Conservation (phyloP, 64 coral and sea anemone species). For the Trachythela sp. region DNA sequence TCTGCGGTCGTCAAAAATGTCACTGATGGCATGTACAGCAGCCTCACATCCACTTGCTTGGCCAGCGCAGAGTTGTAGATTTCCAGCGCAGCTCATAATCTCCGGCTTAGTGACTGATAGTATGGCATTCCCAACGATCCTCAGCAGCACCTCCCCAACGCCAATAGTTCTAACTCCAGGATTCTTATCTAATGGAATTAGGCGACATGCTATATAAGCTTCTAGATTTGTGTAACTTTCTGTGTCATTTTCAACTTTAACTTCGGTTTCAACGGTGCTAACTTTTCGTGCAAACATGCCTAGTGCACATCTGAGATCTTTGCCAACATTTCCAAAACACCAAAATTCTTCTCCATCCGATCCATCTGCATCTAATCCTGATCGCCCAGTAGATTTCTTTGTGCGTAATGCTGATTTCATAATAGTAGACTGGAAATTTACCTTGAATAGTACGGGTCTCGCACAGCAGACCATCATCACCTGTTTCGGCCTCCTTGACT, state of each 20-base stretch:
- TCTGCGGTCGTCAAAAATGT: constrained; percentile 35
- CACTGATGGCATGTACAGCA: constrained; percentile 48
- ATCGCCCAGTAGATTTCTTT: background rate
- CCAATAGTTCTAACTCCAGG: constrained; percentile 10
- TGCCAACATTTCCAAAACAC: constrained; percentile 31
- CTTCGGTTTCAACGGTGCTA: constrained; percentile 37
- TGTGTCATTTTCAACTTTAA: constrained; percentile 9
- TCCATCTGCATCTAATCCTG: constrained; percentile 23
- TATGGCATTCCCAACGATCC: constrained; percentile 47
- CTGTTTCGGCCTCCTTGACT: constrained; percentile 9
- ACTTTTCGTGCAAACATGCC: constrained; percentile 29
- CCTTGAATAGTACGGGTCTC: no score
- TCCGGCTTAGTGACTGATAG: constrained; percentile 58
- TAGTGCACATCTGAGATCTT: constrained; percentile 14
- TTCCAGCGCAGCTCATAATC: constrained; percentile 51
- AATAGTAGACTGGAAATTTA: constrained; percentile 23
- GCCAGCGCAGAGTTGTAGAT: constrained; percentile 59
- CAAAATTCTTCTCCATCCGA: constrained; percentile 45
- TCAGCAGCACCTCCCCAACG: constrained; percentile 29
- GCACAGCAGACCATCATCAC: constrained; percentile 3
- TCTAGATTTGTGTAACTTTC: constrained; percentile 37
- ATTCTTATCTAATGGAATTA: constrained; percentile 38
- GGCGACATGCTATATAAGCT: constrained; percentile 30
- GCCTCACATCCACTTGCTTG: constrained; percentile 56
- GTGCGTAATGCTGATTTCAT: constrained; percentile 22